Evolutionary conservation across 2,797 vertebrate genomes (phyloP).

Genomic region (Notamacropus eugenii): DNA sequence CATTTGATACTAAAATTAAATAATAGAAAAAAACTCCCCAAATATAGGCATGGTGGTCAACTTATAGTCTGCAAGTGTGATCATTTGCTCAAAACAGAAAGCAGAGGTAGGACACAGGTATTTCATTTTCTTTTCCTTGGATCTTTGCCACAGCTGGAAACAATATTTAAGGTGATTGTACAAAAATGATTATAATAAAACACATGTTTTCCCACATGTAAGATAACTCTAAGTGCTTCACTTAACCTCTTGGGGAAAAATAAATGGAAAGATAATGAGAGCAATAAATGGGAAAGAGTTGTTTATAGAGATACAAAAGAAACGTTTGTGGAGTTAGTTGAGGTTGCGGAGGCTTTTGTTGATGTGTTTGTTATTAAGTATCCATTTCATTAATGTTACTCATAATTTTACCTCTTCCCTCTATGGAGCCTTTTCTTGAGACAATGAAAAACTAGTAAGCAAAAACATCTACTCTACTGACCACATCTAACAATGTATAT

Average conservation of each 20-base stretch:
- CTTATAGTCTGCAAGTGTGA: background rate
- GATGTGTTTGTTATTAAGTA: background rate
- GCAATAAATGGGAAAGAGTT: slow-evolving; percentile 13
- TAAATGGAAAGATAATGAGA: slow-evolving; percentile 42
- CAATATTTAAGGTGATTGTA: background rate
- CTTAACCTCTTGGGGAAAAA: slow-evolving; percentile 37
- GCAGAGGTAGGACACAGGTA: background rate
- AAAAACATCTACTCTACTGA: background rate
- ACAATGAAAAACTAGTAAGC: background rate
- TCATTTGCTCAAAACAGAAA: slow-evolving; percentile 38
- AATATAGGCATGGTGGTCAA: background rate
- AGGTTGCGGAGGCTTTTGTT: background rate
- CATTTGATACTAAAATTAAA: background rate
- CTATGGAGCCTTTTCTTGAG: background rate
- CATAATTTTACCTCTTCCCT: background rate
- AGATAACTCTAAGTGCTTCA: slow-evolving; percentile 7
- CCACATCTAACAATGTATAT: background rate
- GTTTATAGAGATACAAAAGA: background rate
- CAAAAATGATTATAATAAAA: slow-evolving; percentile 7
- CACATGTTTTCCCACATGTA: slow-evolving; percentile 6
- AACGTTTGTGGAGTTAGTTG: background rate
- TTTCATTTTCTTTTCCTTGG: slow-evolving; percentile 49
- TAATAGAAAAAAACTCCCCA: background rate
- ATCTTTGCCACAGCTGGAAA: background rate
- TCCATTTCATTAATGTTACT: background rate